phyloP scores from a whole-genome alignment of 2,113 vertebrate species.

The Garra rufa region DNA sequence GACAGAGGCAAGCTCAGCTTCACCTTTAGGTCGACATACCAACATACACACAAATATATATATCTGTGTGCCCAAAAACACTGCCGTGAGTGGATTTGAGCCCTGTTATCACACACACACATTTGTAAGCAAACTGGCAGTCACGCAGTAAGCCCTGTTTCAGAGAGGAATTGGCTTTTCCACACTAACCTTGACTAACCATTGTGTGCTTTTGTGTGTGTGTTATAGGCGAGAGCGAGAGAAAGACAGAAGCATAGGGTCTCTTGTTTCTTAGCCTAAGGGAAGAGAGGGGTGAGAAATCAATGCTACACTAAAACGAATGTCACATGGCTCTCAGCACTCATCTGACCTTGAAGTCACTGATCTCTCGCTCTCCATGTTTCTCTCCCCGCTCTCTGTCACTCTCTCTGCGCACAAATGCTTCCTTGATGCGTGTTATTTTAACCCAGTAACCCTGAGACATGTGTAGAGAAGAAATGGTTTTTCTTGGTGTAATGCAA shows the following conservation, averaged over 20 bases:
- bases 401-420: neutral
- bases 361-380: neutral
- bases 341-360: slow-evolving; percentile 51
- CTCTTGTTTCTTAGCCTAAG: slow-evolving; percentile 53
- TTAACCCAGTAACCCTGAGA: slow-evolving; percentile 30
- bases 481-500: neutral
- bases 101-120: slow-evolving; percentile 7
- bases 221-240: slow-evolving; percentile 15
- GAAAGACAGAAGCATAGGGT: slow-evolving; percentile 2
- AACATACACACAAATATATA: slow-evolving; percentile 33
- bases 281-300: slow-evolving; percentile 45
- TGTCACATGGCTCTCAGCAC: slow-evolving; percentile 39
- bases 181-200: neutral
- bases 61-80: neutral
- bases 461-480: neutral
- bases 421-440: slow-evolving; percentile 20
- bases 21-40: slow-evolving; percentile 41
- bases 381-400: neutral
- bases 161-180: slow-evolving; percentile 46
- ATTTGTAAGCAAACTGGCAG: neutral
- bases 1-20: slow-evolving; percentile 58
- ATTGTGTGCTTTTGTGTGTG: slow-evolving; percentile 26
- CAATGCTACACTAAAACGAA: slow-evolving; percentile 53
- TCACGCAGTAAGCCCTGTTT: slow-evolving; percentile 29
- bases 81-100: neutral